These are phyloP conservation scores for Salarias fasciatus DNA, from an alignment of 2,797 vertebrate genomes.

Conservation along the genomic window DNA sequence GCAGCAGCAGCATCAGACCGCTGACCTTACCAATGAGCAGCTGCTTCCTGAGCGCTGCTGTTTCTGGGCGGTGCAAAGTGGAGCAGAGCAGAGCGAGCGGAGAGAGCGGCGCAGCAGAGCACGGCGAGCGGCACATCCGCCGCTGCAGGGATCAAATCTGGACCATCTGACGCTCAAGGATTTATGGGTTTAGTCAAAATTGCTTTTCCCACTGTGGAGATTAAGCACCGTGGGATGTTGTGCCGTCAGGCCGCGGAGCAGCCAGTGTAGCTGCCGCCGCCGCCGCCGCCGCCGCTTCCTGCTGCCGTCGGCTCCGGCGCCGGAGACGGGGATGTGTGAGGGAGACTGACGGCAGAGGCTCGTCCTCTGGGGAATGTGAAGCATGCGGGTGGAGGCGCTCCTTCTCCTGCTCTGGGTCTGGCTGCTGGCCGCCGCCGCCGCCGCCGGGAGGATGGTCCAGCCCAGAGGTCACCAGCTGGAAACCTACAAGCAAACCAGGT, in stretches of 20 bases:
- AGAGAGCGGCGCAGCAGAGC: constrained; percentile 68
- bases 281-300: constrained; percentile 37
- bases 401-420: constrained; percentile 79
- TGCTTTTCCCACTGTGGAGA: constrained; percentile 87
- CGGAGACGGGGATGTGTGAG: constrained; percentile 76
- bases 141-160: constrained; percentile 86
- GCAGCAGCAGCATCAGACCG: constrained; percentile 54
- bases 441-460: constrained; percentile 69
- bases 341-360: constrained; percentile 66
- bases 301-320: constrained; percentile 53
- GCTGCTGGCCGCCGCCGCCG: constrained; percentile 61
- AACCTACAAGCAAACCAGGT: constrained; percentile 84
- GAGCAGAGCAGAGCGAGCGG: constrained; percentile 76
- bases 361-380: constrained; percentile 76
- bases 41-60: constrained; percentile 80
- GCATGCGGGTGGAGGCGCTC: constrained; percentile 82
- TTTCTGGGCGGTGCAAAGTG: constrained; percentile 77
- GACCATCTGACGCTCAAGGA: constrained; percentile 88
- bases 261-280: constrained; percentile 50
- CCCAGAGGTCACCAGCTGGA: constrained; percentile 76
- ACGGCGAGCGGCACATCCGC: constrained; percentile 78
- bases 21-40: constrained; percentile 78
- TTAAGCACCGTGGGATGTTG: constrained; percentile 85
- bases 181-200: constrained; percentile 89
- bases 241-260: constrained; percentile 73